Conservation (phyloP, 2,797 vertebrate species). For the Poeciliopsis gracilis region DNA sequence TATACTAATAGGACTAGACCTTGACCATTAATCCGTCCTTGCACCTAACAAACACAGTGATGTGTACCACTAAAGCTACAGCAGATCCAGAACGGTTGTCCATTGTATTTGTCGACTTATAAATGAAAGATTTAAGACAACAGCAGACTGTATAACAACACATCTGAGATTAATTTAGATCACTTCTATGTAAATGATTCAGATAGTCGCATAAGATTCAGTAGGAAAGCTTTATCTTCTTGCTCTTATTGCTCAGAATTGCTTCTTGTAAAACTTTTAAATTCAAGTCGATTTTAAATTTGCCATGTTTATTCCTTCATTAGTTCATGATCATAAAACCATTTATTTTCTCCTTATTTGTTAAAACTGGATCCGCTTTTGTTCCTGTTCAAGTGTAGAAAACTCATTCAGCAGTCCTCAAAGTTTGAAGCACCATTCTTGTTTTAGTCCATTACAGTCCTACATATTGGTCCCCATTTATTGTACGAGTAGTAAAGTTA, state of each 20-base stretch:
- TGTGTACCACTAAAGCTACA: neutral
- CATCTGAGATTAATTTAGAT: neutral
- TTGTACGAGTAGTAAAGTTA: neutral
- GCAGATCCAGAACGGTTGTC: neutral
- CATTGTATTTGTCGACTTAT: neutral
- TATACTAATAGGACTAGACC: neutral
- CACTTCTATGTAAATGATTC: neutral
- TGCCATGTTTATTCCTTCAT: neutral
- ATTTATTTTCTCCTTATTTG: neutral
- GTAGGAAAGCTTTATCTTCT: neutral
- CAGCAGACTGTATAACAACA: neutral
- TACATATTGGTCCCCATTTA: neutral
- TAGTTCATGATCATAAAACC: neutral
- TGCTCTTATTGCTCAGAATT: neutral
- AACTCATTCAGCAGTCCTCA: neutral
- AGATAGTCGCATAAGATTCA: neutral
- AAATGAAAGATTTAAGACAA: neutral
- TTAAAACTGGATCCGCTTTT: neutral
- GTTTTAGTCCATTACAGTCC: neutral
- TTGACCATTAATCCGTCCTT: neutral
- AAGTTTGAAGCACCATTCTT: neutral
- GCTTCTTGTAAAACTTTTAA: neutral
- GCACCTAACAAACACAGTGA: neutral
- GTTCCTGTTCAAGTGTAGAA: neutral
- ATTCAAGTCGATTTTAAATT: neutral